These are phyloP conservation scores for Venturia canescens DNA, from an alignment of 1,140 invertebrate genomes.

Conservation along the genomic window DNA sequence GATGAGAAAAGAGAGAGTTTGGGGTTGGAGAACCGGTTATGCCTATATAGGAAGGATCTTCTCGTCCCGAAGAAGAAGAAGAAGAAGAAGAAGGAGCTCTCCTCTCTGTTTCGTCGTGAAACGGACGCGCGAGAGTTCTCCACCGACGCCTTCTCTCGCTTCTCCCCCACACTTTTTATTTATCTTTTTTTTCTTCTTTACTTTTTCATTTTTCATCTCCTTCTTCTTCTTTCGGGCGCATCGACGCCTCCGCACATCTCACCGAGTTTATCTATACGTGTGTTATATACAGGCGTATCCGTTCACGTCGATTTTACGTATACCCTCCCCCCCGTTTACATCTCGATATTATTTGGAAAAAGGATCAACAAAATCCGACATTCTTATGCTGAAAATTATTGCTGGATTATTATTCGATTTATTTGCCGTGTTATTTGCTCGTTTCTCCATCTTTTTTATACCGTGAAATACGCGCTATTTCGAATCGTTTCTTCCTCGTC, in stretches of 20 bases:
- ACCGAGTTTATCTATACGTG: background rate
- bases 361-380: background rate
- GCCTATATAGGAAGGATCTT: constrained; percentile 33
- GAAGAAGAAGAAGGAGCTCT: constrained; percentile 44
- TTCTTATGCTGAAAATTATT: background rate
- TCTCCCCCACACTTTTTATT: constrained; percentile 28
- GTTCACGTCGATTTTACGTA: background rate
- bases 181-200: too few relatives aligned
- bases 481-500: constrained; percentile 1
- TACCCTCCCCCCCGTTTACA: background rate
- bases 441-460: background rate
- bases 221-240: background rate
- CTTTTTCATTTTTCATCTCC: background rate
- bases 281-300: too few relatives aligned
- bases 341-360: background rate
- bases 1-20: constrained; percentile 6
- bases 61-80: too few relatives aligned
- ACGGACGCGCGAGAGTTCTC: constrained; percentile 22
- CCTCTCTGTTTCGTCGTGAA: constrained; percentile 49
- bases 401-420: too few relatives aligned
- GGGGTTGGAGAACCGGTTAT: constrained; percentile 69
- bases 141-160: constrained; percentile 32
- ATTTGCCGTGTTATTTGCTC: too few relatives aligned
- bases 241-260: constrained; percentile 34
- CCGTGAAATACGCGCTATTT: too few relatives aligned